A percentile compares a stretch with the other conserved stretches of the same genome.
These are phyloP conservation scores for Orycteropus afer DNA, from an alignment of 2,113 vertebrate species.

Conservation along the genomic window DNA sequence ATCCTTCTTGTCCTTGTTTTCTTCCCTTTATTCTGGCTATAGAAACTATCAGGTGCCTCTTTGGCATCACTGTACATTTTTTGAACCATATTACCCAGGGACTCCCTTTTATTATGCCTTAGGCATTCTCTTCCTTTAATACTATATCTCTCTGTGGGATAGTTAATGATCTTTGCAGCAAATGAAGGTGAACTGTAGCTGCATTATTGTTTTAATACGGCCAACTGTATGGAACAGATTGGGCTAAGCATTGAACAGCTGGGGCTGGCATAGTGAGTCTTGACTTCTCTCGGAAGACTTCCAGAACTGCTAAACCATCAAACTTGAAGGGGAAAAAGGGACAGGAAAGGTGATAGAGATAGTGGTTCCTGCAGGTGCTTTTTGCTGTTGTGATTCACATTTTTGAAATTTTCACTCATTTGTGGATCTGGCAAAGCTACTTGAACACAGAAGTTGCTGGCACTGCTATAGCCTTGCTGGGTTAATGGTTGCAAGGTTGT, in stretches of 20 bases:
- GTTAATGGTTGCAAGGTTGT: neutral
- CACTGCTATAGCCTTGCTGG: neutral
- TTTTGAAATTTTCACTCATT: neutral
- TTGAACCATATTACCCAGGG: constrained; percentile 1
- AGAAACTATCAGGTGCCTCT: constrained; percentile 3
- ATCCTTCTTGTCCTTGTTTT: neutral
- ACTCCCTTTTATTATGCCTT: constrained; percentile 17
- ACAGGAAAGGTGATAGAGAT: constrained; percentile 15
- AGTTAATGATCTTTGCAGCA: constrained; percentile 63
- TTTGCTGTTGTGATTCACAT: constrained; percentile 33
- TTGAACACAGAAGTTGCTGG: neutral
- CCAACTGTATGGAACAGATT: constrained; percentile 52
- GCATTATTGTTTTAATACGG: constrained; percentile 17
- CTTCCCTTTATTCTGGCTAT: neutral
- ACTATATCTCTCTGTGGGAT: constrained; percentile 15
- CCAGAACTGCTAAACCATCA: constrained; percentile 58
- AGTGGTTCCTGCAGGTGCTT: constrained; percentile 30
- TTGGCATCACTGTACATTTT: neutral
- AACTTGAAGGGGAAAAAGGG: neutral
- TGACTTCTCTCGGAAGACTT: constrained; percentile 60
- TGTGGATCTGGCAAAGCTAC: neutral
- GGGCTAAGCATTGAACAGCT: constrained; percentile 66
- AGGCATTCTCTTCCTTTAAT: constrained; percentile 27
- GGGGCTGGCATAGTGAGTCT: constrained; percentile 54
- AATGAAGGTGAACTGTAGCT: constrained; percentile 62